Evolutionary conservation across 2,113 vertebrate genomes (phyloP), one percentile per base, ranked within the genome.

Genomic region (Salvelinus fontinalis): DNA sequence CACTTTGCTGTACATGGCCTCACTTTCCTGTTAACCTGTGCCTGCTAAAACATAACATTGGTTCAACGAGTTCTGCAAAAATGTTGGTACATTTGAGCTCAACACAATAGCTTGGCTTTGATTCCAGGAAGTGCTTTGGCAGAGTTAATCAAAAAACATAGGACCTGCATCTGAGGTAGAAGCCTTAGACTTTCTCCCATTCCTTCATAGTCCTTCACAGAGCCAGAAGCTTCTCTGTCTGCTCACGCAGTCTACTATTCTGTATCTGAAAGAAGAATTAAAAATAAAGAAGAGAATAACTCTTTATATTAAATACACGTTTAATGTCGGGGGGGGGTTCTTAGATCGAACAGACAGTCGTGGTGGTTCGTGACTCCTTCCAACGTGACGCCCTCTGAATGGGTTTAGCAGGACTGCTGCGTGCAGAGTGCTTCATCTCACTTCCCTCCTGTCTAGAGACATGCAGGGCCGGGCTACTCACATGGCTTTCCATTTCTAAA

Each of bases 211-310:
- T 31, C 31, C 31, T 75, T 77, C 85, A 96, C 79, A 95, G 81
- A 62, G 92, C 91, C 75, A 99, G 94, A 78, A 89, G 85, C 70
- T 91, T 84, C 86, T 98, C 96, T 73, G 90, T 95, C 83, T 89
- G 85, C 27, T 92, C 92, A 7, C 87, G 90, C 49, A 99, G 91
- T 83, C 93, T 95, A 75, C 89, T 86, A 85, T 99, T 99, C 91
- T 97, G 95, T 86, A 99, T 83, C 98, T 99, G 90, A 81, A 85
- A 86, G 22, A 66, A 80, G 31, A 80, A 74, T 54, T 31, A 31
- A 5, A 31, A 31, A 76, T 4, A 75, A 67, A 34, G 78, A 20
- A 49, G 48, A 14, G 13, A 67, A 85, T 7, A 48, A 48, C 44
- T 48, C 44, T 9, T 48, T 48, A 9, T 14, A 9, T 14, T 12